A percentile compares a stretch with the other conserved stretches of the same genome.
phyloP scores from a whole-genome alignment of 2,113 vertebrate genomes.

The Chinchilla lanigera region DNA sequence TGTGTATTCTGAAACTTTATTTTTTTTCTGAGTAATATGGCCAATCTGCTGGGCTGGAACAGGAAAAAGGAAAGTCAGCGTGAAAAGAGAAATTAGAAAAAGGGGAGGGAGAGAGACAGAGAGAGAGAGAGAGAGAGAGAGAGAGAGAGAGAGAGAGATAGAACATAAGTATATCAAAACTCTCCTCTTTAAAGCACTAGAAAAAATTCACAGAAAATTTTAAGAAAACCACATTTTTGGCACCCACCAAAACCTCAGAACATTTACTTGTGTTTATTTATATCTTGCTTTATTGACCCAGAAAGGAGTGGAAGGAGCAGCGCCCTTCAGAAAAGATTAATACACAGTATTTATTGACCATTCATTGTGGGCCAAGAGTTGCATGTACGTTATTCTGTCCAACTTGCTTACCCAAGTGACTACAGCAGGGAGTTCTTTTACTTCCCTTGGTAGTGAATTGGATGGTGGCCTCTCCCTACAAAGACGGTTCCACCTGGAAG shows the following conservation, averaged over 20 bases:
- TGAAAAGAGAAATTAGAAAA: neutral
- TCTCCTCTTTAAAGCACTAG: neutral
- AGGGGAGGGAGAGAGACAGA: neutral
- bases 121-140: neutral
- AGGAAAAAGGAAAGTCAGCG: neutral
- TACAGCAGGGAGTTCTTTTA: neutral
- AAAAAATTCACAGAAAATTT: neutral
- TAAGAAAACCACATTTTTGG: conserved; percentile 49
- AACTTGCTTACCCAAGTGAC: neutral
- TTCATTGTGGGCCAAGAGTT: neutral
- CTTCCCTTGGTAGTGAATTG: neutral
- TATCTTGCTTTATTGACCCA: neutral
- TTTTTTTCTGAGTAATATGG: neutral
- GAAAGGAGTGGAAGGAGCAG: neutral
- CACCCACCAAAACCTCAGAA: neutral
- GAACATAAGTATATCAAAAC: neutral
- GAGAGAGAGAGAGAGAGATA: neutral
- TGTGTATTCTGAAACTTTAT: neutral
- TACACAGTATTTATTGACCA: neutral
- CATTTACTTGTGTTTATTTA: conserved; percentile 39
- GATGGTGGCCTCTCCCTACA: no score
- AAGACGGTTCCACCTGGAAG: neutral
- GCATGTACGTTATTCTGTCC: neutral
- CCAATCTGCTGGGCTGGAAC: neutral
- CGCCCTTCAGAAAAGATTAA: conserved; percentile 6